phyloP scores from a whole-genome alignment of 2,797 vertebrate genomes.

The Catostomus latipinnis region DNA sequence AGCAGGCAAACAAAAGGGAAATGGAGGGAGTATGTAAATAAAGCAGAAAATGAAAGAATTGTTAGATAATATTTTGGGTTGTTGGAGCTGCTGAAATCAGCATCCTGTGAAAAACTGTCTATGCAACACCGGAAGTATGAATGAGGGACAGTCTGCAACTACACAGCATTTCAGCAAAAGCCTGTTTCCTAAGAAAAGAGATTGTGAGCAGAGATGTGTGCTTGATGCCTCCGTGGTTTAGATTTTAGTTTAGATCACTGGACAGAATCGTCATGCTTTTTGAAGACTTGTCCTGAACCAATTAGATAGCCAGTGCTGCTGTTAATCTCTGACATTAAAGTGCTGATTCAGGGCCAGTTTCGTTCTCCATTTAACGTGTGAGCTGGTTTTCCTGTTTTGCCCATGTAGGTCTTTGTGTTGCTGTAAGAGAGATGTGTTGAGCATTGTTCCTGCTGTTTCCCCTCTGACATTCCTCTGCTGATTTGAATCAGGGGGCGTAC shows the following conservation, averaged over 20 bases:
- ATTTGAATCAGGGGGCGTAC: constrained; percentile 75
- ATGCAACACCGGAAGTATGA: constrained; percentile 19
- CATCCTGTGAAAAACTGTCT: constrained; percentile 20
- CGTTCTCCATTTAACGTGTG: constrained; percentile 25
- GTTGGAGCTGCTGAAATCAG: neutral
- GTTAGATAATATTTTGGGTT: neutral
- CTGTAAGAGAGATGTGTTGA: constrained; percentile 58
- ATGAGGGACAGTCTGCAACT: constrained; percentile 25
- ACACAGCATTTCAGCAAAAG: constrained; percentile 9
- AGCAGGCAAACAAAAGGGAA: constrained; percentile 3
- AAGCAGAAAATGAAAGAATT: neutral
- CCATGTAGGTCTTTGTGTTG: constrained; percentile 62
- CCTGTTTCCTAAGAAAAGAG: constrained; percentile 35
- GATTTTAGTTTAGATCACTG: neutral
- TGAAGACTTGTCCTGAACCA: constrained; percentile 12
- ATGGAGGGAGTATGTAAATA: neutral
- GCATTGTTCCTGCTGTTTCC: constrained; percentile 82
- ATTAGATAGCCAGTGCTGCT: neutral
- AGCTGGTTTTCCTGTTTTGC: constrained; percentile 81
- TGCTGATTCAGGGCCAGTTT: constrained; percentile 29
- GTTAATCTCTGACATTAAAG: neutral
- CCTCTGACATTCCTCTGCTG: constrained; percentile 82
- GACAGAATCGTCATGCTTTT: neutral
- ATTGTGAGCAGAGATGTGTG: constrained; percentile 17
- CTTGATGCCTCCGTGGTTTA: constrained; percentile 5